These are phyloP conservation scores for Eustalomyia histrio DNA, from an alignment of 2,888 invertebrate genomes.

Conservation along the genomic window DNA sequence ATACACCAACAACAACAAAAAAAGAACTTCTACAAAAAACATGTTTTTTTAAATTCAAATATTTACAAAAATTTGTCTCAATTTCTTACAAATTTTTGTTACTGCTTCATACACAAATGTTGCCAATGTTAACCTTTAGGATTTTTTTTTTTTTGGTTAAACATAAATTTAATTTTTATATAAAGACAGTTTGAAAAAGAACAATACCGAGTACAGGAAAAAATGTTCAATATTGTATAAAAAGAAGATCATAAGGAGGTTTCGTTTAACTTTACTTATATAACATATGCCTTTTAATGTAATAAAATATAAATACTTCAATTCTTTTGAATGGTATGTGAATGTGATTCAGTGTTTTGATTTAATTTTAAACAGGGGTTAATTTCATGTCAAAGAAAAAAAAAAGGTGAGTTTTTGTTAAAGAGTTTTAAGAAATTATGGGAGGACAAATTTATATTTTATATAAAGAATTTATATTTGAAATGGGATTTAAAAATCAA, in stretches of 20 bases:
- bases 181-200: neutral
- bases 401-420: neutral
- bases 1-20: neutral
- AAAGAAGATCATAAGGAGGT: neutral
- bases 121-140: neutral
- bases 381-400: neutral
- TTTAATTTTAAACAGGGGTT: neutral
- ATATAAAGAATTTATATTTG: neutral
- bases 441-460: neutral
- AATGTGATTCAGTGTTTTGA: neutral
- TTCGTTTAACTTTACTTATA: neutral
- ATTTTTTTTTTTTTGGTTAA: neutral
- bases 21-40: slow-evolving; percentile 10
- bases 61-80: slow-evolving; percentile 56
- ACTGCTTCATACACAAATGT: neutral
- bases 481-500: neutral
- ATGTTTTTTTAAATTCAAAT: slow-evolving; percentile 19
- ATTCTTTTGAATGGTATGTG: neutral
- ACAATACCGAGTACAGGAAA: neutral
- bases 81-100: slow-evolving; percentile 21
- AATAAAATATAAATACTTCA: neutral
- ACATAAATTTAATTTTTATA: neutral
- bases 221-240: neutral
- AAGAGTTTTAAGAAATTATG: neutral
- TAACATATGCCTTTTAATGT: neutral